Conservation (phyloP, 2,113 vertebrate genomes). For the Poeciliopsis prolifica region DNA sequence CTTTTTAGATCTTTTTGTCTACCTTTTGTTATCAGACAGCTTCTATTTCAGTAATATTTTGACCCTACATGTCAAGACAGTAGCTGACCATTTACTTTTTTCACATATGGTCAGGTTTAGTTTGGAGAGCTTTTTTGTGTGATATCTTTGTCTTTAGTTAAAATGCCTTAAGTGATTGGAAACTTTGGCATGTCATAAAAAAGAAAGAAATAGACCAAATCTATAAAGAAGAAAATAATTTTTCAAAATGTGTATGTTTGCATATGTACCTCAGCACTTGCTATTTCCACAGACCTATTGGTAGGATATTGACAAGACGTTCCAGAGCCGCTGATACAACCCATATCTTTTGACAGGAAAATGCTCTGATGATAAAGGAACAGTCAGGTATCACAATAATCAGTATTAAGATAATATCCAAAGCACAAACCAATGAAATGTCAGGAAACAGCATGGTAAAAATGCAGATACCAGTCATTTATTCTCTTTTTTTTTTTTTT, state of each 20-base stretch:
- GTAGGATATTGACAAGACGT: slow-evolving; percentile 23
- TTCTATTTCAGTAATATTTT: too few relatives aligned
- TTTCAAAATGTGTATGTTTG: slow-evolving; percentile 13
- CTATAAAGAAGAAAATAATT: neutral
- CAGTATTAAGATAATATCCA: neutral
- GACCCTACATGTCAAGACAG: too few relatives aligned
- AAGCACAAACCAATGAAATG: neutral
- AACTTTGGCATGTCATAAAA: neutral
- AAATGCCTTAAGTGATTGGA: too few relatives aligned
- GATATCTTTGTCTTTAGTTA: too few relatives aligned
- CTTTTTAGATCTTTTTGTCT: too few relatives aligned
- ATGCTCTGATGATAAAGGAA: slow-evolving; percentile 47
- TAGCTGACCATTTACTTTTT: too few relatives aligned
- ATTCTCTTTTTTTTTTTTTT: slow-evolving; percentile 4
- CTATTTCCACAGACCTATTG: slow-evolving; percentile 9
- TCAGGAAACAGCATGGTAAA: neutral
- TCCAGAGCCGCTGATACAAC: neutral
- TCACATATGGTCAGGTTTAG: too few relatives aligned
- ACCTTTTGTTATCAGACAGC: too few relatives aligned
- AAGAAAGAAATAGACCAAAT: neutral
- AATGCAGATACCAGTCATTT: neutral
- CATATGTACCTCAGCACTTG: slow-evolving; percentile 50
- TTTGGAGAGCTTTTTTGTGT: too few relatives aligned
- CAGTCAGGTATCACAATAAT: slow-evolving; percentile 14
- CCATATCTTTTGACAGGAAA: slow-evolving; percentile 26